These are phyloP conservation scores for Myodes glareolus DNA, from an alignment of 2,113 vertebrate genomes.

Conservation along the genomic window DNA sequence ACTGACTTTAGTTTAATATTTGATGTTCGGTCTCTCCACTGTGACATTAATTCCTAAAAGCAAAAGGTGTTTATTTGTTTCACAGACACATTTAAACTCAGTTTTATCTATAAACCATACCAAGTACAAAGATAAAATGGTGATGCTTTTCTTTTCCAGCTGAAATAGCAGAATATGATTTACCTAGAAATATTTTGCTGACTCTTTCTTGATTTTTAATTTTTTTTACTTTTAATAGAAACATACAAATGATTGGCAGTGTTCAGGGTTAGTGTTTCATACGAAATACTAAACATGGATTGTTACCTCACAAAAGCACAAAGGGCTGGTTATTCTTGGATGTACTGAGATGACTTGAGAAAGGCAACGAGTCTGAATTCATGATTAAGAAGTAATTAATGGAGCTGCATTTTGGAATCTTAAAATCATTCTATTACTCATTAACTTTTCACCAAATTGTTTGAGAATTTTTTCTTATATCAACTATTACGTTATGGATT, in stretches of 20 bases:
- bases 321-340: not conserved
- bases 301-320: not conserved
- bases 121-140: not conserved
- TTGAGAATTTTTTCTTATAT: conserved; percentile 21
- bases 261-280: not conserved
- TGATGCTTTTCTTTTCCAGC: not conserved
- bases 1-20: not conserved
- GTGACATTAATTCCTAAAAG: not conserved
- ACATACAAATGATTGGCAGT: not conserved
- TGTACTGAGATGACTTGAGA: not conserved
- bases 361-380: not conserved
- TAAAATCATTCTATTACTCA: not conserved
- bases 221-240: not conserved
- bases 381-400: not conserved
- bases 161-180: not conserved
- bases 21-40: not conserved
- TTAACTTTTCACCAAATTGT: not conserved
- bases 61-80: not conserved
- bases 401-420: not conserved
- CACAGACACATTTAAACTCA: not conserved
- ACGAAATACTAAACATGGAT: not conserved
- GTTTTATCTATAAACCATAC: not conserved
- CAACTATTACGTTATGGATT: not conserved
- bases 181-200: not conserved
- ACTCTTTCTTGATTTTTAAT: not conserved